These are phyloP conservation scores for Kryptolebias marmoratus DNA, from an alignment of 2,113 vertebrate genomes.

Conservation along the genomic window DNA sequence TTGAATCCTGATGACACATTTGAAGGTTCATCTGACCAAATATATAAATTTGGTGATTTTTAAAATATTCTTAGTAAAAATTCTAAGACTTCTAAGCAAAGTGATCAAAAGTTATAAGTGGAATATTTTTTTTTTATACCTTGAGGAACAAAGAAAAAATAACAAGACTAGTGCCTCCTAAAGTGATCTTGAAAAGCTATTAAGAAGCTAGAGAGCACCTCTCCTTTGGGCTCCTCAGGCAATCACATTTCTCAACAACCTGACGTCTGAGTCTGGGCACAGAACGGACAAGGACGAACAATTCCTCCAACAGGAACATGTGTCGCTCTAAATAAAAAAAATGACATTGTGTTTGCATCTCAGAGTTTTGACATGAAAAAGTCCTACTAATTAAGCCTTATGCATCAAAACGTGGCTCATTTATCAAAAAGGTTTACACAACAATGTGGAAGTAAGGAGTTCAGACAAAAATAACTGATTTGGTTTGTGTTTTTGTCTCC, in stretches of 20 bases:
- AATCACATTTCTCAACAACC: constrained; percentile 53
- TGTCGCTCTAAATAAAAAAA: constrained; percentile 6
- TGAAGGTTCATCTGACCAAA: too few relatives aligned
- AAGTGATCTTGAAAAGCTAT: constrained; percentile 44
- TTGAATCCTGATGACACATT: too few relatives aligned
- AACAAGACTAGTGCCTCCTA: neutral
- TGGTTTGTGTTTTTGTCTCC: too few relatives aligned
- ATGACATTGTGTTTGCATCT: neutral
- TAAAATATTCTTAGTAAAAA: neutral
- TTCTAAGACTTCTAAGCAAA: neutral
- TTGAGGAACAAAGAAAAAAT: neutral
- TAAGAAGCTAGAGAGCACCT: constrained; percentile 35
- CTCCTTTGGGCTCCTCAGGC: constrained; percentile 35
- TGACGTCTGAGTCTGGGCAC: constrained; percentile 21
- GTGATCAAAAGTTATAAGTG: constrained; percentile 1
- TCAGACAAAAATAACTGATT: too few relatives aligned
- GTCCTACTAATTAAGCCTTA: neutral
- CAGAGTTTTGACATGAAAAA: neutral
- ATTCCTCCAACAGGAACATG: constrained; percentile 8
- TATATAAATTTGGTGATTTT: too few relatives aligned
- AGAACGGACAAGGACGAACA: constrained; percentile 19
- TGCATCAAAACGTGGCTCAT: neutral
- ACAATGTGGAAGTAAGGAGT: too few relatives aligned
- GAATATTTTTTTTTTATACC: constrained; percentile 2
- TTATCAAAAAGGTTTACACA: too few relatives aligned